Base-by-base conservation (phyloP, 2,888 invertebrate species). In the Phaonia tiefii region DNA sequence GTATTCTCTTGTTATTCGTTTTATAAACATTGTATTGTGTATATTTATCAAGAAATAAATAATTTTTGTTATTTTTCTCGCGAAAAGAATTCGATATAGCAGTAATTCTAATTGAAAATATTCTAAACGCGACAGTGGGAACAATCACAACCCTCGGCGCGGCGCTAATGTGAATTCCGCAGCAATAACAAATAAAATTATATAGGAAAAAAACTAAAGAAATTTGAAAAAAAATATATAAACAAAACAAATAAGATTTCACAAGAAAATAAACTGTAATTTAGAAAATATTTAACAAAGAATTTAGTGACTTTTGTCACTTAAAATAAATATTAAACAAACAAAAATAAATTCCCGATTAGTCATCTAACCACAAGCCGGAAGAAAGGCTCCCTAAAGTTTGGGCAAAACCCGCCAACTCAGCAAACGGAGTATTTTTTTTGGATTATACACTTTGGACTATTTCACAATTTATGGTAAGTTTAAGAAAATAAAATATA, bases 401-500 rank as follows among this genome's bases (percentile, higher is more conserved):
- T 7, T 17, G 37, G 1, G n/a, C 4, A 11, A 7, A 56, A 26
- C 3, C 31, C 31, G n/a, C 31, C 31, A 31, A 8, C n/a, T n/a
- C 31, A 31, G 31, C 31, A 31, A 25, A 5, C 2, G 10, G 22
- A 39, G 26, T 7, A 25, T 49, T 42, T 46, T 7, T 37, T 49
- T 42, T 46, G 46, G 25, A 17, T 71, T 56, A 51, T 15, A 63
- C 51, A n/a, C 49, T 39, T 11, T 11, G 20, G 31, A 37, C 42
- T 66, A 37, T 74, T 67, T 58, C 46, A 60, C 71, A 71, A 60
- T 71, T 60, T 71, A 71, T 60, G 71, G 71, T 71, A 60, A 71
- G 71, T 56, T 31, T 31, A 5, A n/a, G n/a, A n/a, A 8, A 31
- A 31, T 31, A 31, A 31, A 31, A 5, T 31, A 31, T 31, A 31